phyloP scores from a whole-genome alignment of 2,888 invertebrate genomes.

The Synergus laeviventris region DNA sequence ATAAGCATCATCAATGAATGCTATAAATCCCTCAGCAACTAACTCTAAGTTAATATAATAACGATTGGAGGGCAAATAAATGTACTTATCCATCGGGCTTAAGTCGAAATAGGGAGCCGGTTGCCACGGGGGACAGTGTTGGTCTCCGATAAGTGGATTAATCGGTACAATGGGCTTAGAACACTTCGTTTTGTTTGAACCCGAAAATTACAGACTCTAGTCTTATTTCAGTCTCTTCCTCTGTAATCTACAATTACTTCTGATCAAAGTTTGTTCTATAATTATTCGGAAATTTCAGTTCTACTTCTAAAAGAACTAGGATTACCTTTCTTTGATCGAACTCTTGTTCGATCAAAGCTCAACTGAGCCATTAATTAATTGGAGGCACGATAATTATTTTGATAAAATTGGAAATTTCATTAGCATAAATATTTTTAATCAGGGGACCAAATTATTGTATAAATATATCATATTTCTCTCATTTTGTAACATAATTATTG shows the following conservation, averaged over 20 bases:
- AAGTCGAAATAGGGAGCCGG: conserved; percentile 46
- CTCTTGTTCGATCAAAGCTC: neutral
- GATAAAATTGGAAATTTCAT: neutral
- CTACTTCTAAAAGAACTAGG: neutral
- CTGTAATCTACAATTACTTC: conserved; percentile 14
- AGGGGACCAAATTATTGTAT: too few species aligned
- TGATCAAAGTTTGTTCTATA: conserved; percentile 12
- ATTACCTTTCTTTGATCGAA: neutral
- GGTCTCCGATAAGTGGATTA: conserved; percentile 65
- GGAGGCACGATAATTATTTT: neutral
- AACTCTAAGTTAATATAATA: conserved; percentile 48
- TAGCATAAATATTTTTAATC: conserved; percentile 6
- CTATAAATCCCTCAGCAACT: conserved; percentile 22
- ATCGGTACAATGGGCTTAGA: conserved; percentile 53
- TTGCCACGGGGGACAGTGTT: conserved; percentile 46
- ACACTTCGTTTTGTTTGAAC: conserved; percentile 16
- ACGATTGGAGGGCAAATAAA: conserved; percentile 53
- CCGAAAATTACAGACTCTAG: conserved; percentile 23
- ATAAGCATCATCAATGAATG: conserved; percentile 2
- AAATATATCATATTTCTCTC: neutral
- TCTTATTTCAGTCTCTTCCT: conserved; percentile 1
- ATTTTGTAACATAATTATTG: neutral
- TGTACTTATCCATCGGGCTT: conserved; percentile 54
- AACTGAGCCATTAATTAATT: neutral
- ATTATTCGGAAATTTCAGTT: neutral